These are phyloP conservation scores for Apis florea DNA, from an alignment of 1,140 invertebrate species.

Conservation along the genomic window DNA sequence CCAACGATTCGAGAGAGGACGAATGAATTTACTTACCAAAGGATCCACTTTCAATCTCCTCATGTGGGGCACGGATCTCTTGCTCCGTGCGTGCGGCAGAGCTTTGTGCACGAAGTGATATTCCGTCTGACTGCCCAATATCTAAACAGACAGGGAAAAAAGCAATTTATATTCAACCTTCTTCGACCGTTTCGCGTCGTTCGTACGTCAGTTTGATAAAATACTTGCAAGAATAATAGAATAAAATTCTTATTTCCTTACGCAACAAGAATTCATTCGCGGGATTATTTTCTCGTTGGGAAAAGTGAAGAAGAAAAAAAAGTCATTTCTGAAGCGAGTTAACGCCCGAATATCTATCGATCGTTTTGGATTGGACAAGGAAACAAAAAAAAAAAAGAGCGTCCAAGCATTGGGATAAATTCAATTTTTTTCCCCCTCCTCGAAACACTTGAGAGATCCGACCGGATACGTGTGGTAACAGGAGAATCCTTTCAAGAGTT, in stretches of 20 bases:
- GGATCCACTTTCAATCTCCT: slow-evolving; percentile 94
- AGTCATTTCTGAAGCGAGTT: too few relatives aligned
- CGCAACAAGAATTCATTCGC: not conserved
- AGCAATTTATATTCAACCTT: not conserved
- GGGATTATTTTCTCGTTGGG: too few relatives aligned
- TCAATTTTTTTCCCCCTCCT: not conserved
- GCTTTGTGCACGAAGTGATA: slow-evolving; percentile 96
- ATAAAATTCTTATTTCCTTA: not conserved
- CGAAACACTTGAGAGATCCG: not conserved
- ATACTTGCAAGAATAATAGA: too few relatives aligned
- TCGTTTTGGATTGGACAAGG: too few relatives aligned
- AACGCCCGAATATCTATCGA: too few relatives aligned
- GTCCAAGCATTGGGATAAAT: not conserved
- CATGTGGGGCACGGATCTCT: slow-evolving; percentile 92
- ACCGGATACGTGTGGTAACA: not conserved
- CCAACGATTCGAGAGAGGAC: too few relatives aligned
- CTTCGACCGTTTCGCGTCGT: not conserved
- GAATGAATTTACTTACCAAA: slow-evolving; percentile 85
- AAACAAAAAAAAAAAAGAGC: not conserved
- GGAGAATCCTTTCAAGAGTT: not conserved
- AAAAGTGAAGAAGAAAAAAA: too few relatives aligned
- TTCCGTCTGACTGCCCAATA: slow-evolving; percentile 90
- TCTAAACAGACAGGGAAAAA: slow-evolving; percentile 81
- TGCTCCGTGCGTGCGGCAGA: slow-evolving; percentile 90
- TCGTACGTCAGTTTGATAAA: not conserved